phyloP scores from a whole-genome alignment of 2,113 vertebrate species.

The Odobenus rosmarus region DNA sequence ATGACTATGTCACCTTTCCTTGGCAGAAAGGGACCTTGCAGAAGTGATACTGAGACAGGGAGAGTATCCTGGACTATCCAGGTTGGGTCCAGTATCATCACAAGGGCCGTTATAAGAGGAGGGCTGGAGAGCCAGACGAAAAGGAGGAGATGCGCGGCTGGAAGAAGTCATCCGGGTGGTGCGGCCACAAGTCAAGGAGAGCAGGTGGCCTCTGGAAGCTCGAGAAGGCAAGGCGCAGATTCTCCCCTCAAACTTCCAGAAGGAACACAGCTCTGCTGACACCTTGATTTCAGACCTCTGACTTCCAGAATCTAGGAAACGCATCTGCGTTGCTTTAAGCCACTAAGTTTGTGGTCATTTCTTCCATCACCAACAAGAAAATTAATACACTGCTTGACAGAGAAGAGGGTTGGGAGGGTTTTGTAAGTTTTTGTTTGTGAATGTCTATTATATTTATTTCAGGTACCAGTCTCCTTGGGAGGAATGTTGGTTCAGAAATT shows the following conservation, averaged over 20 bases:
- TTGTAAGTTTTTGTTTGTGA: not conserved
- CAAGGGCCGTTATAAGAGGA: not conserved
- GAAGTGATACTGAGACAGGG: not conserved
- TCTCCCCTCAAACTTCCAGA: not conserved
- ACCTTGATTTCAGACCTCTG: not conserved
- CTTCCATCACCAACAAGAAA: not conserved
- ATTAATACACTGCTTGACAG: not conserved
- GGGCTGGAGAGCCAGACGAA: not conserved
- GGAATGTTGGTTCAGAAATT: not conserved
- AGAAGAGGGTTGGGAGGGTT: not conserved
- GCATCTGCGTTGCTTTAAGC: not conserved
- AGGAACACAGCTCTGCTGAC: not conserved
- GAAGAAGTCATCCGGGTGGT: fast-evolving
- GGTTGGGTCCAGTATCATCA: fast-evolving
- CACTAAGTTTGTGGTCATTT: not conserved
- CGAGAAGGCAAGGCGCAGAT: not conserved
- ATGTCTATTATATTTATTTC: not conserved
- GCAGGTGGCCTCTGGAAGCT: not conserved
- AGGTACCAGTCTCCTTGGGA: not conserved
- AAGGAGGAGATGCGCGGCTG: not conserved
- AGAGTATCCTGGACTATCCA: not conserved
- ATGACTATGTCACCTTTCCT: not conserved
- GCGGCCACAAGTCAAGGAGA: not conserved
- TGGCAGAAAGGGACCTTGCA: not conserved
- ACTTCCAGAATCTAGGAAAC: not conserved